Evolutionary conservation across 2,113 vertebrate species (phyloP), one percentile per base, ranked within the genome.

Genomic region (Columba livia): DNA sequence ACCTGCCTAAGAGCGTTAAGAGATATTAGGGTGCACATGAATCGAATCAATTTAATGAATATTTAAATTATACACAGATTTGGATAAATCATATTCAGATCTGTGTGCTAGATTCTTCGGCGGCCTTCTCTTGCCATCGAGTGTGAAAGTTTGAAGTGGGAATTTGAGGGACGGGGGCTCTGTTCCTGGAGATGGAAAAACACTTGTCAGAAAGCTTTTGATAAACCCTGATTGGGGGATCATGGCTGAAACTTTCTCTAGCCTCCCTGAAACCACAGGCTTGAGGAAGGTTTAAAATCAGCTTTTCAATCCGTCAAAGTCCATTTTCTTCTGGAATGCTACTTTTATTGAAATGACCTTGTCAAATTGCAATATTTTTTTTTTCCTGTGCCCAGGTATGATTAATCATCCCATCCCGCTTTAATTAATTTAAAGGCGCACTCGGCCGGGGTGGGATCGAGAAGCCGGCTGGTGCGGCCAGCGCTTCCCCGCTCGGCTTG

Each of bases 61-160:
- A 98, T 98, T 98, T 97, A 98, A 98, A 97, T 98, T 97, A 97
- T 66, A 97, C 82, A 82, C 96, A 97, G 96, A 97, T 98, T 98
- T 96, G 94, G 96, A 85, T 97, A 97, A 97, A 97, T 97, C 96
- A 71, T 31, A 85, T 89, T 97, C 95, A 93, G 96, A 96, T 93
- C 96, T 88, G 40, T 36, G 32, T 42, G 90, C 87, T 93, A 58
- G 95, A 85, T 93, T 86, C 31, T 90, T 93, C 51, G 86, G 95
- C 38, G 67, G 84, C 82, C 88, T 79, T 85, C 61, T 92, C 57
- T 65, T 73, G 62, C 40, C 13, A 7, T 77, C 72, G 34, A 50
- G 86, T 40, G 62, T 3, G 5, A 38, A 79, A 82, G 86, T 79
- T 85, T 65, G 88, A 69, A 54, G 71, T 53, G 79, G 74, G 75